Base-by-base conservation (phyloP, 2,888 invertebrate genomes). In the Heliconius charithonia region DNA sequence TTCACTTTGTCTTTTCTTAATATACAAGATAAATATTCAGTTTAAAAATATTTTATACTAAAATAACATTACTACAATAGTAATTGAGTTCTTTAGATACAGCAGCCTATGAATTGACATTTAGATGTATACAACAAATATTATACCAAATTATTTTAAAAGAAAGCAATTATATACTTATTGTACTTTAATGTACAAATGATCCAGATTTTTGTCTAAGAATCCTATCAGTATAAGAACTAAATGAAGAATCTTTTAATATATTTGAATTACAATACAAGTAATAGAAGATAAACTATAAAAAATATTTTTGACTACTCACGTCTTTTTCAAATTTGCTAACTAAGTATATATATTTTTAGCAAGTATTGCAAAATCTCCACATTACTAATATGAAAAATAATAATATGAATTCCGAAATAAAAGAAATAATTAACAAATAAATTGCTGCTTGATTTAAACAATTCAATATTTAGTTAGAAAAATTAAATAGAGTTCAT, bases 91-190 rank as follows among this genome's bases (percentile, higher is more conserved):
- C 84, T 90, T 87, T 87, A 83, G 86, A 89, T 87, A 89, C 86
- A 92, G 89, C 93, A 92, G 88, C 92, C 91, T 85, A 87, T 87
- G 87, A 94, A 94, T 94, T 94, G 94, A 93, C 94, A 91, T 81
- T 82, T 83, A 73, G 78, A 78, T 85, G 85, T 86, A 83, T 51
- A 81, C 67, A 77, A 79, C 66, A 79, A 75, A 80, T 71, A 62
- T 71, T 41, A 51, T 16, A 73, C 25, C 10, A 74, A 74, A 66
- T 71, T 32, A 67, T 32, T 69, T 0, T 9, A 37, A 9, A 62
- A 74, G 45, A 65, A 65, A 62, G 41, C 2, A 25, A 27, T 13
- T 16, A 41, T 41, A 25, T 45, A 27, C 7, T 27, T 65, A 6
- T 59, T 32, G 41, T 69, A 69, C 69, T 27, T 67, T 9, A 69